Evolutionary conservation across 1,140 invertebrate species (phyloP).

Genomic region (Paraescarpia echinospica): DNA sequence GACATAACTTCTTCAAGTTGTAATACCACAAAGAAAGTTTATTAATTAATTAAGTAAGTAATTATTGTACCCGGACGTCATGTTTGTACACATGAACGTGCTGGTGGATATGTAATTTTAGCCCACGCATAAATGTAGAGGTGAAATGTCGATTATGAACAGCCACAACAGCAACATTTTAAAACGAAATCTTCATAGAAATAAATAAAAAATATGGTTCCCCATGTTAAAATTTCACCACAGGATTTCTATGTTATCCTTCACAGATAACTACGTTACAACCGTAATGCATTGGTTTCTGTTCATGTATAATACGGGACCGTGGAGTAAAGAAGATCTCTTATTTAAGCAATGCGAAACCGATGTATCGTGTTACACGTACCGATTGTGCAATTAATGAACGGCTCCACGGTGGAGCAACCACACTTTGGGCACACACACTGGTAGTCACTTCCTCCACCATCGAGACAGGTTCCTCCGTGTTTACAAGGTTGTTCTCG

Average conservation of each 20-base stretch:
- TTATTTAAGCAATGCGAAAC: neutral
- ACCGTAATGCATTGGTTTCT: too few species aligned
- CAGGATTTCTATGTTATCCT: too few species aligned
- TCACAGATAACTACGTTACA: too few species aligned
- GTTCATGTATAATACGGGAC: neutral
- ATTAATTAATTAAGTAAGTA: neutral
- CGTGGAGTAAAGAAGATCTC: neutral
- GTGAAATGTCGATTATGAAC: neutral
- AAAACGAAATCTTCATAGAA: too few species aligned
- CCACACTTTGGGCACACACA: neutral
- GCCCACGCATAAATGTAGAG: neutral
- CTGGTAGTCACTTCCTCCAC: neutral
- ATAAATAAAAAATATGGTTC: too few species aligned
- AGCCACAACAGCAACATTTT: neutral
- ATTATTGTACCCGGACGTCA: neutral
- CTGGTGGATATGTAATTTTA: neutral
- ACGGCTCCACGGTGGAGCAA: neutral
- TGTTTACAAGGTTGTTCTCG: neutral
- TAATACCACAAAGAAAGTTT: neutral
- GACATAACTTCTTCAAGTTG: neutral
- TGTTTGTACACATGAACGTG: neutral
- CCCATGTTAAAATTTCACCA: too few species aligned
- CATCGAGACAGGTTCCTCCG: neutral
- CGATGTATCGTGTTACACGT: neutral
- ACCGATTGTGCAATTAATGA: neutral